Percentiles rank a stretch among this genome's conserved stretches.
Conservation (phyloP, 2,113 vertebrate species). For the Blennius ocellaris region DNA sequence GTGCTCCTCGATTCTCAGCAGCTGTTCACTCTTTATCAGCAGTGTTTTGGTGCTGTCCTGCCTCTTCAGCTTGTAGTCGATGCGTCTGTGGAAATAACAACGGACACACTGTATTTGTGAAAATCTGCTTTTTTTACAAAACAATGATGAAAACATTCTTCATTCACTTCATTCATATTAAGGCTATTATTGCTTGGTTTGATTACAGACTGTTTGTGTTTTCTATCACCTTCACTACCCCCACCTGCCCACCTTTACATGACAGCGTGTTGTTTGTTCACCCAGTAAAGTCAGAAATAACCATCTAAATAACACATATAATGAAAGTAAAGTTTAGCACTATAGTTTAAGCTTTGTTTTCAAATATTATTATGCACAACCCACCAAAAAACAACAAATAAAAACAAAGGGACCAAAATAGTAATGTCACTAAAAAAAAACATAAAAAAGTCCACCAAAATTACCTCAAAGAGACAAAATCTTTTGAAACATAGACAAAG, state of each 20-base stretch:
- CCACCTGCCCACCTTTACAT: neutral
- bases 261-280: too few relatives aligned
- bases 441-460: neutral
- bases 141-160: too few relatives aligned
- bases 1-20: conserved; percentile 91
- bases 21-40: conserved; percentile 88
- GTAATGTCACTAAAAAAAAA: neutral
- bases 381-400: neutral
- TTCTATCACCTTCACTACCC: neutral
- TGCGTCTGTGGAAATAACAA: conserved; percentile 76
- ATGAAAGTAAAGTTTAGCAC: too few relatives aligned
- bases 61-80: conserved; percentile 88
- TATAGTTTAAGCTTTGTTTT: too few relatives aligned
- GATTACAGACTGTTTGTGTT: conserved; percentile 36
- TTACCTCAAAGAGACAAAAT: neutral
- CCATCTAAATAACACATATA: too few relatives aligned
- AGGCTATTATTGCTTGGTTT: conserved; percentile 42
- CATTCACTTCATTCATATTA: too few relatives aligned
- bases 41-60: conserved; percentile 89
- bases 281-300: too few relatives aligned
- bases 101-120: neutral
- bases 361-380: too few relatives aligned
- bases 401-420: neutral
- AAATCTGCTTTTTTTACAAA: too few relatives aligned
- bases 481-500: neutral